Percentiles rank a stretch among this genome's conserved stretches.
Conservation (phyloP, 2,888 invertebrate species). For the Watsonalla cultraria region DNA sequence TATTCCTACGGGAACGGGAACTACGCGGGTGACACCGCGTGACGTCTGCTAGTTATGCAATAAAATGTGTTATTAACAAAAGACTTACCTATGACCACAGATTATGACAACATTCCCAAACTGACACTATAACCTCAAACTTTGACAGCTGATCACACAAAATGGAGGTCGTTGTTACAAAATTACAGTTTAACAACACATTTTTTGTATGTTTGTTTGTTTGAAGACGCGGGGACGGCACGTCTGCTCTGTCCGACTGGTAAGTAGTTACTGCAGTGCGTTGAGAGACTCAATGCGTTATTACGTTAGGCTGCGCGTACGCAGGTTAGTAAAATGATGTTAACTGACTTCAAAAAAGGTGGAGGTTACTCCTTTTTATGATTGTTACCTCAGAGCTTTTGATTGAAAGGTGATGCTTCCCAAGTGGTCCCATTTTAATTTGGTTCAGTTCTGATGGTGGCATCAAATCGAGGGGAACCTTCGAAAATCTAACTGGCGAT, state of each 20-base stretch:
- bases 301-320: slow-evolving; percentile 43
- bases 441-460: no score
- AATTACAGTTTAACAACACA: slow-evolving; percentile 14
- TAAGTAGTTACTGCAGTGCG: slow-evolving; percentile 29
- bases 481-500: no score
- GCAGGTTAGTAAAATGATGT: no score
- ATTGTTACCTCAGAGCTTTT: no score
- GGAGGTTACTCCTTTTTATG: no score
- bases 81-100: slow-evolving; percentile 8
- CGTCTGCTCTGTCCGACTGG: slow-evolving; percentile 27
- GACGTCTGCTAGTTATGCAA: no score
- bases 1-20: no score
- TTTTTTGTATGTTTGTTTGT: slow-evolving; percentile 12
- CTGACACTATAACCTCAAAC: slow-evolving; percentile 27
- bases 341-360: no score
- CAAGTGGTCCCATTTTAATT: no score
- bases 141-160: slow-evolving; percentile 46
- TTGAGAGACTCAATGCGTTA: slow-evolving; percentile 35
- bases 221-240: slow-evolving; percentile 23
- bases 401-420: no score
- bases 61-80: slow-evolving; percentile 4
- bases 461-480: no score
- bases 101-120: slow-evolving; percentile 15
- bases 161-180: slow-evolving; percentile 18
- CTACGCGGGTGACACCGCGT: no score